These are phyloP conservation scores for Taenaris catops DNA, from an alignment of 2,888 invertebrate species.

Conservation along the genomic window DNA sequence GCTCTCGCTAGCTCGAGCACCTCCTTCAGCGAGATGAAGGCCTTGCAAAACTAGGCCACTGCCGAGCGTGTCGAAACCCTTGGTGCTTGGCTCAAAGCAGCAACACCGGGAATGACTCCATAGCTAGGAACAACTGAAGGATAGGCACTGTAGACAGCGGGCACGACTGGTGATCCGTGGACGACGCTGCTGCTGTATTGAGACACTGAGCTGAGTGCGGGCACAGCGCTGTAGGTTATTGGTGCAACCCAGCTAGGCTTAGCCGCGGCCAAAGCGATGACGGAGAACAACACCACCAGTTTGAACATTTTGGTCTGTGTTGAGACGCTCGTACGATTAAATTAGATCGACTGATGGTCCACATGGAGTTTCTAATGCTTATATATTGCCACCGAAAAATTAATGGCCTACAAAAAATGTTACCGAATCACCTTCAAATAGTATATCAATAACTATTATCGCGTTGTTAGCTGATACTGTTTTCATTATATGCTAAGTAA, in stretches of 20 bases:
- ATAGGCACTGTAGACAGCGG: conserved; percentile 35
- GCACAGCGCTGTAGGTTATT: conserved; percentile 40
- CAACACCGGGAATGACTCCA: conserved; percentile 27
- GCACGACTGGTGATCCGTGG: conserved; percentile 38
- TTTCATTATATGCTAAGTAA: conserved; percentile 15
- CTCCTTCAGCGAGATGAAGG: too few relatives aligned
- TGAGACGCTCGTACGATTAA: conserved; percentile 48
- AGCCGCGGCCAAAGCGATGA: conserved; percentile 79
- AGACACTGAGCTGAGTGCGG: conserved; percentile 32
- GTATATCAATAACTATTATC: conserved; percentile 17
- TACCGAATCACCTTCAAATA: conserved; percentile 52
- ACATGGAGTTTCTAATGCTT: conserved; percentile 42
- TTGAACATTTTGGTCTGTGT: conserved; percentile 74
- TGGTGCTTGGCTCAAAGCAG: conserved; percentile 47
- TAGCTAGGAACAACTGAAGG: conserved; percentile 30
- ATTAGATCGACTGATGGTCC: conserved; percentile 61
- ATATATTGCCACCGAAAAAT: conserved; percentile 39
- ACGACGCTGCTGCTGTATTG: conserved; percentile 47
- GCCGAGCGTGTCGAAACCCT: too few relatives aligned
- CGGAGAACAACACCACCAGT: conserved; percentile 81
- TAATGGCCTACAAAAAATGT: conserved; percentile 39
- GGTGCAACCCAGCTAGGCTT: conserved; percentile 54
- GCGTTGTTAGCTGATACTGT: conserved; percentile 21
- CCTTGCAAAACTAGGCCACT: too few relatives aligned
- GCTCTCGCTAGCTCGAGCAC: too few relatives aligned